Evolutionary conservation across 2,888 invertebrate genomes (phyloP), one percentile per base, ranked within the genome.

Genomic region (Xanthorhoe designata): DNA sequence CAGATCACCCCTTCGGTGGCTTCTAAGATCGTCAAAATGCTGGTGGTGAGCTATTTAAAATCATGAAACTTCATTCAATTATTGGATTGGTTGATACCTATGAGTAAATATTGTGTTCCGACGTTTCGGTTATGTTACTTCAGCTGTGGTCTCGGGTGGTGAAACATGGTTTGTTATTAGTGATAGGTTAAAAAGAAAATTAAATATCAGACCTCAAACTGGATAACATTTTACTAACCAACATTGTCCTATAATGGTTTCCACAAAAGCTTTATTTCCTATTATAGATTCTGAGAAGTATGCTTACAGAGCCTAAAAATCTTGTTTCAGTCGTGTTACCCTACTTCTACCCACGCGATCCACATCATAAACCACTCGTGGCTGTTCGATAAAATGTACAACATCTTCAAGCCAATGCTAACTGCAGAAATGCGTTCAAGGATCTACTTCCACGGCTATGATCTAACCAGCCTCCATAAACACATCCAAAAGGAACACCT

Each of bases 291-390:
- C 38, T 13, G 13, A 13, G 13, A 1, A 42, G 13, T 13, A 13
- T 13, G 13, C 15, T 47, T 4, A 47, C 7, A 7, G 17, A 47
- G 10, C 42, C 10, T 42, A 13, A 17, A 17, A 47, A 17, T 17
- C 7, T 13, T 58, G 57, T 87, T 87, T 8, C 86, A 96, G 96
- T 95, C 96, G 0, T 95, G 96, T 61, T 96, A 96, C 83, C 97
- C 97, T 0, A 94, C 96, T 79, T 95, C 95, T 58, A 96, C 96
- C 0, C 91, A 96, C 71, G 96, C 96, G 0, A 95, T 97, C 63
- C 97, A 97, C 86, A 94, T 97, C 58, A 94, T 97, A 42, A 96
- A 97, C 83, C 96, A 97, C 81, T 96, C 97, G 0, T 97, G 97
- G 97, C 87, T 96, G 7, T 97, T 97, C 82, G 97, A 97, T 84